Base-by-base conservation (phyloP, 2,888 invertebrate genomes). In the Tipula unca region DNA sequence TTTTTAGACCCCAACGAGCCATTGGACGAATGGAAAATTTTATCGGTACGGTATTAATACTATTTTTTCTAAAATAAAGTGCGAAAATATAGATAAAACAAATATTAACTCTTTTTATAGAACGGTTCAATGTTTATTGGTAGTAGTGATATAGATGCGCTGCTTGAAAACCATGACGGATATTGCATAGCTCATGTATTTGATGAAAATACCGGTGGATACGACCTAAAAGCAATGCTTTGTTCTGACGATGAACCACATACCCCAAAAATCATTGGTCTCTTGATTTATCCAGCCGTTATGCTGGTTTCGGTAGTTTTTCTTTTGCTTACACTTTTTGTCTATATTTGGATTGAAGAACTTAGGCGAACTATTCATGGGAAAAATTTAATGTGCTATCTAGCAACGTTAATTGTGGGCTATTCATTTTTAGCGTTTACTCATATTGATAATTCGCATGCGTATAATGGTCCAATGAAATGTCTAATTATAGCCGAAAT, bases 291-390 rank as follows among this genome's bases (percentile, higher is more conserved):
- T 69, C 25, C 25, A 69, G 69, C 90, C 94, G 95, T 95, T 86
- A 93, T 95, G 89, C 90, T 95, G 2, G 92, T 95, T 25, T 95
- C 95, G 1, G 93, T 95, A 86, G 95, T 95, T 1, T 96, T 96
- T 87, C 92, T 96, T 82, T 88, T 95, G 85, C 92, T 93, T 0
- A 96, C 96, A 1, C 94, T 96, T 87, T 88, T 95, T 82, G 94
- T 95, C 0, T 96, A 96, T 89, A 93, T 94, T 3, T 90, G 94
- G 84, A 93, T 95, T 86, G 94, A 95, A 0, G 95, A 96, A 87
- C 90, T 95, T 42, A 91, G 94, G 84, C 48, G n/a, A 20, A 54
- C 84, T 3, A 29, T 85, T 32, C 85, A 54, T 85, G 85, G 85
- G 5, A 85, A 85, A 85, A 36, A 29, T 54, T 48, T 85, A 29